Conservation (phyloP, 2,888 invertebrate species). For the Ornithoptera alexandrae region DNA sequence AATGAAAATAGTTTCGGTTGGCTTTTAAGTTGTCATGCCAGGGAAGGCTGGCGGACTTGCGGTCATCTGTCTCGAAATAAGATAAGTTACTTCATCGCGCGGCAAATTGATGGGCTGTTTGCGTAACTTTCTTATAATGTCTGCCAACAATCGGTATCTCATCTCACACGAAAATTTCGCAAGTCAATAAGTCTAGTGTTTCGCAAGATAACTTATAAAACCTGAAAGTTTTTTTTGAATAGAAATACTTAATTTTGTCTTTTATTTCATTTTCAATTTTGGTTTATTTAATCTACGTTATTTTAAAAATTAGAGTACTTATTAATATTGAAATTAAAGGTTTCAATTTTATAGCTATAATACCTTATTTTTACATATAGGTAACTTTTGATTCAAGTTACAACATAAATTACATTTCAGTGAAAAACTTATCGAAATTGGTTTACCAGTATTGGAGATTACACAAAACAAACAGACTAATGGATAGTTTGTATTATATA, state of each 20-base stretch:
- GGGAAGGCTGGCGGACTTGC: slow-evolving; percentile 10
- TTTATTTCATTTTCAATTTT: neutral
- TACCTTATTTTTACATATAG: no score
- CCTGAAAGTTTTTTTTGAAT: neutral
- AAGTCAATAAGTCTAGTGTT: slow-evolving; percentile 13
- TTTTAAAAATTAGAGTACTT: no score
- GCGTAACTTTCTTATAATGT: slow-evolving; percentile 12
- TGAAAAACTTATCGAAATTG: no score
- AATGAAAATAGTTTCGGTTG: slow-evolving; percentile 29
- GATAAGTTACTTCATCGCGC: slow-evolving; percentile 26
- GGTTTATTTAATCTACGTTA: neutral
- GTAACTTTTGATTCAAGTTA: no score
- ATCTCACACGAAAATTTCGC: slow-evolving; percentile 28
- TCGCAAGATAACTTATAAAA: neutral
- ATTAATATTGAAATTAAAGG: no score
- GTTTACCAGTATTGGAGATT: no score
- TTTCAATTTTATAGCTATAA: no score
- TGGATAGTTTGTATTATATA: no score
- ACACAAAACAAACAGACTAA: no score
- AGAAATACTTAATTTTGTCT: neutral
- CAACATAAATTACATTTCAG: no score
- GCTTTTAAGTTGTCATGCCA: slow-evolving; percentile 21
- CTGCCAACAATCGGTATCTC: slow-evolving; percentile 21
- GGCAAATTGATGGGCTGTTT: slow-evolving; percentile 15
- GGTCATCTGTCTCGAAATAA: slow-evolving; percentile 25